Evolutionary conservation across 1,140 invertebrate genomes (phyloP), one percentile per base, ranked within the genome.

Genomic region (Samia ricini): DNA sequence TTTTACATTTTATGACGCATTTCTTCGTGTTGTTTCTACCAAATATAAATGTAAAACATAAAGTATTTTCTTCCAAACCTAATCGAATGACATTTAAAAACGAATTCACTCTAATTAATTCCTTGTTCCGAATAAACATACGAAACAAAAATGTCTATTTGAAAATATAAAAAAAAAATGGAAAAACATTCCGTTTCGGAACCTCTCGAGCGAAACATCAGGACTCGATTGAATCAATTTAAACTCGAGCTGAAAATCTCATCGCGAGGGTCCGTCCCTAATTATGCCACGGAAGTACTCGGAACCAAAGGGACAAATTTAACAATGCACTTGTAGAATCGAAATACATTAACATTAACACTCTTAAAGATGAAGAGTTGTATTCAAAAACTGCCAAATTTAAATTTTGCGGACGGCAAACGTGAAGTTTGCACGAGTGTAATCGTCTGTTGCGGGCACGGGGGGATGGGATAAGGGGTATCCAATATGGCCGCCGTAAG

Each of bases 191-290:
- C 64, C 64, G 68, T 68, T 73, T 60, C 63, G 59, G 51, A 84
- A 67, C 58, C 74, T 83, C 77, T 81, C 79, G 72, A 74, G 77
- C 79, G 77, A 83, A 88, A 85, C 81, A 83, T 79, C 75, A 71
- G 69, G 68, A 77, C 80, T 84, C 81, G 85, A 90, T 90, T 88
- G 84, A 88, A 86, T 88, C 83, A 87, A 88, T 88, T 90, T 88
- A 84, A 83, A 86, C 78, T 79, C 72, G 56, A 69, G 63, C 74
- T 79, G 71, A 85, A 87, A 83, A 83, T 85, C 81, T 85, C 85
- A 86, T 89, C 81, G 80, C 72, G 71, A 79, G 79, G 80, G 84
- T 81, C 65, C 83, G 74, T 86, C 87, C 87, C 87, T 88, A 88
- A 89, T 89, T 89, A 88, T 88, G 77, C 85, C 83, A 76, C 81